Conservation (phyloP, 2,797 vertebrate species). For the Triplophysa yarkandensis region DNA sequence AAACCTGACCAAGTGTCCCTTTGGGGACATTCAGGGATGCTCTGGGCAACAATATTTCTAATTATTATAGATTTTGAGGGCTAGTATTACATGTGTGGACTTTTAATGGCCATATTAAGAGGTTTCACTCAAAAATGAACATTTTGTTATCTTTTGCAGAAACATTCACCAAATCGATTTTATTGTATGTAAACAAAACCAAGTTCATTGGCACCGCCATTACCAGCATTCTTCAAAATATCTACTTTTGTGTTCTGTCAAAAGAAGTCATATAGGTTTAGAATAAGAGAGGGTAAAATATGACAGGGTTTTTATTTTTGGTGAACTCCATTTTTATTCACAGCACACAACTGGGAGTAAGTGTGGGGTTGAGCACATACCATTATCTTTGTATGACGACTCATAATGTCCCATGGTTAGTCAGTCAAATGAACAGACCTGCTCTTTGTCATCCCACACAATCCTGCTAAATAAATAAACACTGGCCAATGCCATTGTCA, state of each 20-base stretch:
- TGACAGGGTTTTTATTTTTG: too few species aligned
- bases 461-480: slow-evolving; percentile 5
- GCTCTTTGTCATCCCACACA: neutral
- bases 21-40: slow-evolving; percentile 5
- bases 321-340: neutral
- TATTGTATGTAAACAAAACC: too few species aligned
- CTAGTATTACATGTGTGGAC: neutral
- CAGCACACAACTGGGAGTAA: neutral
- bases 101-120: neutral
- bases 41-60: neutral
- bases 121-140: too few species aligned
- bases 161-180: too few species aligned
- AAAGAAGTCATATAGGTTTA: too few species aligned
- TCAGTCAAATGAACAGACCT: neutral
- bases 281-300: too few species aligned
- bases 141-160: too few species aligned
- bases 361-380: neutral
- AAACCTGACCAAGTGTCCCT: neutral
- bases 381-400: neutral
- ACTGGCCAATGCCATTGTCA: neutral
- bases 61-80: neutral
- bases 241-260: too few species aligned
- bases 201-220: too few species aligned
- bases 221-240: too few species aligned
- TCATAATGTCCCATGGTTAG: neutral